phyloP scores from a whole-genome alignment of 2,888 invertebrate species.

The Scaptomyza reducta region DNA sequence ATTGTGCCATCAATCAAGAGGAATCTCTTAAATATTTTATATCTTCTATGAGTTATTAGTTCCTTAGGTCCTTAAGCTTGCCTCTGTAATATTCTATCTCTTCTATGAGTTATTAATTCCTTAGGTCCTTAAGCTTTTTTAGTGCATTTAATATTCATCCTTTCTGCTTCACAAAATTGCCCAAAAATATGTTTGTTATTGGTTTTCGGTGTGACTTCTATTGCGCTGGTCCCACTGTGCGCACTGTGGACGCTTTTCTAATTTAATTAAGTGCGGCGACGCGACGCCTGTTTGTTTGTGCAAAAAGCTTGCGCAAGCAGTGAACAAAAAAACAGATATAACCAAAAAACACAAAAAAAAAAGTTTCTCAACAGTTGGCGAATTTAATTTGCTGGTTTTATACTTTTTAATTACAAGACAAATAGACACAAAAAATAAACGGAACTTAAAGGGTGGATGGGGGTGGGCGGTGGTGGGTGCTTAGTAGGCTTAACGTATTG shows the following conservation, averaged over 20 bases:
- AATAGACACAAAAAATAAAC: conserved; percentile 59
- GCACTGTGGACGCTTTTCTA: conserved; percentile 54
- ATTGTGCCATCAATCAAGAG: no score
- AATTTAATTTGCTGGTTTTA: conserved; percentile 77
- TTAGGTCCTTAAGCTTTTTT: not conserved
- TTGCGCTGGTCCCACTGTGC: conserved; percentile 58
- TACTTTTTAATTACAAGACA: conserved; percentile 79
- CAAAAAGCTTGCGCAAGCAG: conserved; percentile 54
- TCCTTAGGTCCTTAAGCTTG: not conserved
- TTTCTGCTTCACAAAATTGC: not conserved
- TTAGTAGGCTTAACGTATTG: conserved; percentile 19
- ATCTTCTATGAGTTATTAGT: no score
- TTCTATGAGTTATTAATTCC: no score
- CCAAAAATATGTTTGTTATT: conserved; percentile 10
- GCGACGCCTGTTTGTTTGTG: conserved; percentile 70
- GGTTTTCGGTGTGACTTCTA: conserved; percentile 34
- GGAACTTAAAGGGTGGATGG: conserved; percentile 19
- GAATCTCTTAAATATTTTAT: no score
- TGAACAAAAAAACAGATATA: conserved; percentile 18
- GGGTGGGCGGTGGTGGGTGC: not conserved
- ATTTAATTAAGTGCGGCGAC: conserved; percentile 76
- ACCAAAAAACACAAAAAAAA: conserved; percentile 24
- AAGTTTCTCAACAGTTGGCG: conserved; percentile 70
- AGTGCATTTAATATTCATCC: conserved; percentile 4
- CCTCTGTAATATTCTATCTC: no score